Percentiles rank a stretch among this genome's conserved stretches.
phyloP scores from a whole-genome alignment of 2,888 invertebrate species.

The Drosophila quinaria region DNA sequence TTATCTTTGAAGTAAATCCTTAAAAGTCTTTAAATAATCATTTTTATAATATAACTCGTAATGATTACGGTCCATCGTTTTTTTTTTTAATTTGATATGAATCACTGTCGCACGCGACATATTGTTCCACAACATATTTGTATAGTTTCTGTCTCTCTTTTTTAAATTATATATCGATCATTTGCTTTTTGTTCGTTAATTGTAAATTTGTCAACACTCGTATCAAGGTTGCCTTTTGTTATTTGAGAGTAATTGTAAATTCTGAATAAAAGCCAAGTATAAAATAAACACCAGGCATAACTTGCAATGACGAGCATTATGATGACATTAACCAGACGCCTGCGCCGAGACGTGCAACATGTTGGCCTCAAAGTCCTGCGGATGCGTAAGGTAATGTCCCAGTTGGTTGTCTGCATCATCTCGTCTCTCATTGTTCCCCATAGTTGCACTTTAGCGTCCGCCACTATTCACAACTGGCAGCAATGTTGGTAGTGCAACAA shows the following conservation, averaged over 20 bases:
- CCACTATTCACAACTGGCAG: slow-evolving; percentile 64
- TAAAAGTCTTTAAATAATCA: no score
- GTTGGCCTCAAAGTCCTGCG: slow-evolving; percentile 69
- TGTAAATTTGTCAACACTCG: neutral
- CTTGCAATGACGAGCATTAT: slow-evolving; percentile 85
- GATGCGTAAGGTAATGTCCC: slow-evolving; percentile 72
- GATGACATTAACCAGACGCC: slow-evolving; percentile 85
- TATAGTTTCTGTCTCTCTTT: no score
- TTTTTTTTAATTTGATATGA: no score
- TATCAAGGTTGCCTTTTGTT: neutral
- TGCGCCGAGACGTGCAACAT: slow-evolving; percentile 84
- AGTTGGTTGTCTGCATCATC: neutral
- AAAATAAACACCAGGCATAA: slow-evolving; percentile 41
- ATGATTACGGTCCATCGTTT: no score
- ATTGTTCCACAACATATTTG: no score
- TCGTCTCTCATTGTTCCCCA: neutral
- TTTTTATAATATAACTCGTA: no score
- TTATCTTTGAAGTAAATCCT: no score
- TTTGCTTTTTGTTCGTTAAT: neutral
- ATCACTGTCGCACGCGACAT: no score
- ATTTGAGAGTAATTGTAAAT: slow-evolving; percentile 3
- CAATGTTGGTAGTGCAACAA: slow-evolving; percentile 28
- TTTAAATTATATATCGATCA: no score
- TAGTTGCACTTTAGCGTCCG: slow-evolving; percentile 70
- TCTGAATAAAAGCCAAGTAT: slow-evolving; percentile 15